Evolutionary conservation across 2,797 vertebrate species (phyloP).

Genomic region (Australoheros facetus): DNA sequence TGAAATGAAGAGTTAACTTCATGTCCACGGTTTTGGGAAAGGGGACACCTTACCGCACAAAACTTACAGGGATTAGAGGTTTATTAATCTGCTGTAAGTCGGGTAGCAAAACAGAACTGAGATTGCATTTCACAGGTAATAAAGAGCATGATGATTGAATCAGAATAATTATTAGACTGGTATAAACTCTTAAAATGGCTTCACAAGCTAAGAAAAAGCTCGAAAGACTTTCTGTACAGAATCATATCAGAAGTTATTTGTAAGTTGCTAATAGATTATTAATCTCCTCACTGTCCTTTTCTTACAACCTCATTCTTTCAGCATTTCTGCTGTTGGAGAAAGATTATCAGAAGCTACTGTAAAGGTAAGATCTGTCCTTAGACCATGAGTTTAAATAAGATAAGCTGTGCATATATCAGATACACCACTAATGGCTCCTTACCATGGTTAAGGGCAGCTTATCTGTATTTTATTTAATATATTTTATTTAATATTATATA

Average conservation of each 20-base stretch:
- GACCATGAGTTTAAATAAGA: background rate
- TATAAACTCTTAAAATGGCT: background rate
- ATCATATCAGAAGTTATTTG: too few species aligned
- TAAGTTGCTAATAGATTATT: too few species aligned
- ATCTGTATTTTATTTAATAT: background rate
- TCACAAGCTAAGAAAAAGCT: too few species aligned
- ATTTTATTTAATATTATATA: too few species aligned
- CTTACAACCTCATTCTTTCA: background rate
- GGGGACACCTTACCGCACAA: background rate
- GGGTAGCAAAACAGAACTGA: background rate
- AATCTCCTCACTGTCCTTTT: background rate
- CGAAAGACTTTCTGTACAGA: too few species aligned
- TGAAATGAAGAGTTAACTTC: slow-evolving; percentile 51
- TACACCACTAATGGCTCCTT: background rate
- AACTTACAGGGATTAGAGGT: slow-evolving; percentile 5
- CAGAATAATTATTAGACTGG: background rate
- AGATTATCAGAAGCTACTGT: background rate
- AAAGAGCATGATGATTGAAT: background rate
- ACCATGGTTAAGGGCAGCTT: background rate
- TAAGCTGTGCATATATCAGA: background rate
- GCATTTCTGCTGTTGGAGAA: background rate
- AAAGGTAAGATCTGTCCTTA: background rate
- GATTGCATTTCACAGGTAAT: background rate
- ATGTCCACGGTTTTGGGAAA: background rate
- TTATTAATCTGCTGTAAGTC: background rate